Evolutionary conservation across 2,888 invertebrate species (phyloP), one percentile per base, ranked within the genome.

Genomic region (Amaurobius ferox): DNA sequence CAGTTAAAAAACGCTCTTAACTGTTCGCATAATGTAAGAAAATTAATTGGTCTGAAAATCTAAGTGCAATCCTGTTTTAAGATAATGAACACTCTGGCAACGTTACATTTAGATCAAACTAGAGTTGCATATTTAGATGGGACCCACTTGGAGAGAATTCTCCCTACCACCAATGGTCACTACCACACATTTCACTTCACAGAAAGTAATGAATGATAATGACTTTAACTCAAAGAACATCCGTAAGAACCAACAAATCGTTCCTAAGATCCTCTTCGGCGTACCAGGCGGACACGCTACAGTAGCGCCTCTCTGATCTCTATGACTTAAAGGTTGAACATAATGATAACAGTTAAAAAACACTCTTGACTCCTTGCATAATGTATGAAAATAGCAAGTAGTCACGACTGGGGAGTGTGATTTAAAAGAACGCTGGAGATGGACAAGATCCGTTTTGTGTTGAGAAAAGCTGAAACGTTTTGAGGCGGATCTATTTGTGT

Each of bases 291-390:
- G 39, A 29, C 30, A 48, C 19, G 73, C 44, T 61, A 67, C 79
- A 55, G 79, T 67, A 55, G 67, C 67, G 23, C 44, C 48, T 55
- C 61, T 80, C 66, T 55, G 39, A 29, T 35, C 55, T 73, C 71
- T 79, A 64, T 80, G 73, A 80, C 73, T 80, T 80, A 44, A 55
- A 55, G 67, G 55, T 73, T 48, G 73, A 67, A 39, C 30, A 40
- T 16, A 19, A 16, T 16, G 29, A 13, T 28, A 26, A 28, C 19
- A 28, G 19, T 9, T n/a, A 40, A 29, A 26, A 19, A 23, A n/a
- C n/a, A n/a, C n/a, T n/a, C n/a, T n/a, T n/a, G n/a, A n/a, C n/a
- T n/a, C n/a, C n/a, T n/a, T n/a, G n/a, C n/a, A n/a, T 55, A 55
- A 55, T 55, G 23, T 55, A 23, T 55, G 23, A 23, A 23, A 23